These are phyloP conservation scores for Drosophila navojoa DNA, from an alignment of 1,140 invertebrate genomes.

Conservation along the genomic window DNA sequence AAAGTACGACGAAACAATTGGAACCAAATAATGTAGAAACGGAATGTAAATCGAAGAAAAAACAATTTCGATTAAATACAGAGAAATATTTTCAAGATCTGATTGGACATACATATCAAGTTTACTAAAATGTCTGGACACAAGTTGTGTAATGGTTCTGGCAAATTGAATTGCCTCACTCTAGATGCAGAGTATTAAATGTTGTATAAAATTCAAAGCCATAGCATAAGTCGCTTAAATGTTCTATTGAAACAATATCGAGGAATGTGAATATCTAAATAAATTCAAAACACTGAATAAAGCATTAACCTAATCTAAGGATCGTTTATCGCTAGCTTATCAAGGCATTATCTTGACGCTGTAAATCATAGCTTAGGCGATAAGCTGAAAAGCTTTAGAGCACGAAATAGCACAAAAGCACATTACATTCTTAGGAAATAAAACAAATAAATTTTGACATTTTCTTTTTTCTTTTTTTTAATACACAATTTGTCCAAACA, in stretches of 20 bases:
- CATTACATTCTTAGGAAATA: conserved; percentile 4
- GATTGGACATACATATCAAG: neutral
- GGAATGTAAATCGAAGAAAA: no score
- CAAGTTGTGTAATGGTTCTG: conserved; percentile 28
- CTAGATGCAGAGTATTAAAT: conserved; percentile 10
- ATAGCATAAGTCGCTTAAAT: neutral
- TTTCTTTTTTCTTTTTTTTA: conserved; percentile 73
- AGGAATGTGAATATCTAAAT: conserved; percentile 1
- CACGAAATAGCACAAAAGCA: no score
- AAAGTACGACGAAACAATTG: no score
- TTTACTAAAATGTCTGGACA: conserved; percentile 1
- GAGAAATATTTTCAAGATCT: no score
- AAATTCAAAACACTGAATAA: neutral
- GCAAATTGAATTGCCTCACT: neutral
- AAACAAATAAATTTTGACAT: conserved; percentile 39
- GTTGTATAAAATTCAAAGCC: conserved; percentile 16
- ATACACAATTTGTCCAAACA: conserved; percentile 83
- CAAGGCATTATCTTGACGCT: no score
- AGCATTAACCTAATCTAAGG: no score
- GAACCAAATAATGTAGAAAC: no score
- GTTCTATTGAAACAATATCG: neutral
- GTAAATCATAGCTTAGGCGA: no score
- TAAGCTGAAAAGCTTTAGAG: no score
- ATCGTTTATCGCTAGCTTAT: no score
- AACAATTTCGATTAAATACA: no score